phyloP scores from a whole-genome alignment of 2,797 vertebrate species.

The Varecia variegata region DNA sequence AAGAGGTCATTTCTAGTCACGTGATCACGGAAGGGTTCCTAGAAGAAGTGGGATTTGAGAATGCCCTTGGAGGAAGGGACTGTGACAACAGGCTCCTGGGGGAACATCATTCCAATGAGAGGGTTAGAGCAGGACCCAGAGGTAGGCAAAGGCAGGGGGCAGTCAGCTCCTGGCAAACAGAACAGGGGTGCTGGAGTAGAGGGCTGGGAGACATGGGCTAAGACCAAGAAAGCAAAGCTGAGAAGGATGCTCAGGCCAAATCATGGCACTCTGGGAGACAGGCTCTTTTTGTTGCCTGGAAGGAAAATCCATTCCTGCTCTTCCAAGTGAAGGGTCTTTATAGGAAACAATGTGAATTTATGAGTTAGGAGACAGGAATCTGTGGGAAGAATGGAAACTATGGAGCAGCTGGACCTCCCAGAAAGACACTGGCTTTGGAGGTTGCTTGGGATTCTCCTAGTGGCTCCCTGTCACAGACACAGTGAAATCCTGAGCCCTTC shows the following conservation, averaged over 20 bases:
- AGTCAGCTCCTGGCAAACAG: background rate
- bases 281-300: background rate
- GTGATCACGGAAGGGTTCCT: background rate
- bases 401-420: background rate
- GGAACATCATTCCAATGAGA: background rate
- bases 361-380: background rate
- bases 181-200: accelerated
- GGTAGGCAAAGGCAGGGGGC: background rate
- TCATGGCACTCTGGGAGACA: background rate
- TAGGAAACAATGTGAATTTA: background rate
- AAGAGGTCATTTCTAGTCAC: background rate
- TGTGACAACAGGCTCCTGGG: background rate
- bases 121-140: background rate
- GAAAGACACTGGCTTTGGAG: background rate
- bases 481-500: background rate
- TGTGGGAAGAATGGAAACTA: background rate
- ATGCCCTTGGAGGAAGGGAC: background rate
- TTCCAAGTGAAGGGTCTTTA: background rate
- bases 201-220: background rate
- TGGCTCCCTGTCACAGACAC: background rate
- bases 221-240: background rate
- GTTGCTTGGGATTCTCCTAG: accelerated
- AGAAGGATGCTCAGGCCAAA: background rate
- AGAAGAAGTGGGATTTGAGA: background rate
- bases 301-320: background rate